Conservation (phyloP, 2,888 invertebrate species). For the Copidosoma aretas region DNA sequence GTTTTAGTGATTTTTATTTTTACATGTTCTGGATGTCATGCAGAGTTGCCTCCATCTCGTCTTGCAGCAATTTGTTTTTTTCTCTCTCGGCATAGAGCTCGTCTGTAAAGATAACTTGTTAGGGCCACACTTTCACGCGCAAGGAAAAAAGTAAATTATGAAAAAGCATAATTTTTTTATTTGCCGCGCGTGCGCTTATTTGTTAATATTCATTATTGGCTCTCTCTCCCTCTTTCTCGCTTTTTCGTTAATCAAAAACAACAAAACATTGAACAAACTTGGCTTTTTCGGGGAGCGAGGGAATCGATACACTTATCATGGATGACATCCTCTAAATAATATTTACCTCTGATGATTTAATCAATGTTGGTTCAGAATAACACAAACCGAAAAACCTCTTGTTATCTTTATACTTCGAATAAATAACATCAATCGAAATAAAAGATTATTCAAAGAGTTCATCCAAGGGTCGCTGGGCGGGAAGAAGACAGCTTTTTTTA, state of each 20-base stretch:
- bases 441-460: constrained; percentile 6
- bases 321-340: constrained; percentile 18
- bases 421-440: neutral
- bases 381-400: neutral
- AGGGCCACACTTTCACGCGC: constrained; percentile 50
- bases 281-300: constrained; percentile 4
- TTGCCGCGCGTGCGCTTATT: constrained; percentile 26
- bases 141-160: constrained; percentile 16
- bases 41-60: constrained; percentile 98
- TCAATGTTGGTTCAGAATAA: neutral
- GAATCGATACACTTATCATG: neutral
- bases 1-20: constrained; percentile 53
- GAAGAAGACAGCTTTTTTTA: constrained; percentile 24
- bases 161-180: constrained; percentile 21
- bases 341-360: constrained; percentile 8
- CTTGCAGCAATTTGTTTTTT: constrained; percentile 95
- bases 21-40: constrained; percentile 99
- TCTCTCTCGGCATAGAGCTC: constrained; percentile 92
- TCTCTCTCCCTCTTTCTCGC: constrained; percentile 12
- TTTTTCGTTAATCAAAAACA: constrained; percentile 11
- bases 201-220: constrained; percentile 26
- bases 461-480: neutral
- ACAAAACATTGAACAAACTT: constrained; percentile 30
- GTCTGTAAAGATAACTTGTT: constrained; percentile 76
- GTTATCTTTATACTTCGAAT: neutral